Percentiles rank a stretch among this genome's conserved stretches.
Conservation (phyloP, 2,888 invertebrate genomes). For the Caenorhabditis sulstoni region DNA sequence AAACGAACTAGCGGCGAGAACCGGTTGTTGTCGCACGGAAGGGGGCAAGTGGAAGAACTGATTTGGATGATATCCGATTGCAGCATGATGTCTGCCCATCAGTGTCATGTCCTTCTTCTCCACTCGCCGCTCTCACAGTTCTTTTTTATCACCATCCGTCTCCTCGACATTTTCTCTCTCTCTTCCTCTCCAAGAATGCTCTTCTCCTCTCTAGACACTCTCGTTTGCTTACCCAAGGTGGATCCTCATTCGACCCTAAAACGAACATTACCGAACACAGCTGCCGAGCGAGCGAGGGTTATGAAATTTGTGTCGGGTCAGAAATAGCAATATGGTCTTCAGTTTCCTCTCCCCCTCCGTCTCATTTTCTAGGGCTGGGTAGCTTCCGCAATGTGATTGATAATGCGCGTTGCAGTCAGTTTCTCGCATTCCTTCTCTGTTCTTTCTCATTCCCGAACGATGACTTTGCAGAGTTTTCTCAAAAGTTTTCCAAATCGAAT, state of each 20-base stretch:
- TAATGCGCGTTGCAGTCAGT: slow-evolving; percentile 36
- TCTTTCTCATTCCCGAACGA: slow-evolving; percentile 16
- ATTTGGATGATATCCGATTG: too few species aligned
- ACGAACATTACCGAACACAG: slow-evolving; percentile 4
- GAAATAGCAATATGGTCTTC: too few species aligned
- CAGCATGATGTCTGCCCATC: too few species aligned
- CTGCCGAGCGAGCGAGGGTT: background rate
- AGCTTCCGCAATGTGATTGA: slow-evolving; percentile 30
- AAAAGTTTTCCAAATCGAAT: background rate
- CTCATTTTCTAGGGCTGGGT: background rate
- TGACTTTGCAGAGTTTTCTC: background rate
- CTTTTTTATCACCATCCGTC: too few species aligned
- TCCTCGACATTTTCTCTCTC: background rate
- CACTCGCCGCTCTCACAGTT: too few species aligned
- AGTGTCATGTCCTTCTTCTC: too few species aligned
- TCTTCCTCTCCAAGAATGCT: background rate
- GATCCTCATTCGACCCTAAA: background rate
- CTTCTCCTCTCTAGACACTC: background rate
- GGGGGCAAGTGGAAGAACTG: too few species aligned
- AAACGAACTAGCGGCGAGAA: too few species aligned
- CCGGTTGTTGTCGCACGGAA: too few species aligned
- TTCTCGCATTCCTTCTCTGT: slow-evolving; percentile 1
- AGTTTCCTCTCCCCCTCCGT: too few species aligned
- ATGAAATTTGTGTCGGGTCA: too few species aligned
- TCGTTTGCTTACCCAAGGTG: slow-evolving; percentile 36